Evolutionary conservation across 2,888 invertebrate species (phyloP).

Genomic region (Spisula subtruncata): DNA sequence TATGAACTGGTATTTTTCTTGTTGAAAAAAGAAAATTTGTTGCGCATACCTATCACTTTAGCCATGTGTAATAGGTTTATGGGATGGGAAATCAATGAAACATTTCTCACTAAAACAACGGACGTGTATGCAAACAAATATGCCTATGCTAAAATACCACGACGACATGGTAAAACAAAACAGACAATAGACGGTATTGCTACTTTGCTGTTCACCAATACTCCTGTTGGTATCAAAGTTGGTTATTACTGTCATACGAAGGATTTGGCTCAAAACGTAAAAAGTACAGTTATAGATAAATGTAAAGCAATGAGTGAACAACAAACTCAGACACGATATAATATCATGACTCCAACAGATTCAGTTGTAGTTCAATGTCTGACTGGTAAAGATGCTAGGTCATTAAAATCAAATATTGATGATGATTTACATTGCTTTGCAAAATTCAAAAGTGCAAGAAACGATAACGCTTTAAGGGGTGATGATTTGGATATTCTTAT

Average conservation of each 20-base stretch:
- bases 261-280: constrained; percentile 37
- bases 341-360: constrained; percentile 40
- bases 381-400: neutral
- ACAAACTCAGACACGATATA: constrained; percentile 26
- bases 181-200: constrained; percentile 36
- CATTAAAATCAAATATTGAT: constrained; percentile 1
- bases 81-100: constrained; percentile 37
- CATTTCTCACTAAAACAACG: neutral
- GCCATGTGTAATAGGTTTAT: constrained; percentile 22
- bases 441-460: constrained; percentile 46
- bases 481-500: constrained; percentile 39
- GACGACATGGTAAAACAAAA: constrained; percentile 46
- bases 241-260: constrained; percentile 47
- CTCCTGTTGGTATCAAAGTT: constrained; percentile 25
- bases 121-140: constrained; percentile 33
- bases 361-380: constrained; percentile 29
- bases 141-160: constrained; percentile 38
- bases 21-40: constrained; percentile 15
- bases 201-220: constrained; percentile 28
- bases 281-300: constrained; percentile 34
- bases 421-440: constrained; percentile 44
- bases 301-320: constrained; percentile 38
- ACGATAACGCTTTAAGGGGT: constrained; percentile 41
- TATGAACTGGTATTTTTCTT: constrained; percentile 38
- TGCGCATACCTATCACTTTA: neutral